Conservation (phyloP, 2,888 invertebrate genomes). For the Drosophila mayaguana region DNA sequence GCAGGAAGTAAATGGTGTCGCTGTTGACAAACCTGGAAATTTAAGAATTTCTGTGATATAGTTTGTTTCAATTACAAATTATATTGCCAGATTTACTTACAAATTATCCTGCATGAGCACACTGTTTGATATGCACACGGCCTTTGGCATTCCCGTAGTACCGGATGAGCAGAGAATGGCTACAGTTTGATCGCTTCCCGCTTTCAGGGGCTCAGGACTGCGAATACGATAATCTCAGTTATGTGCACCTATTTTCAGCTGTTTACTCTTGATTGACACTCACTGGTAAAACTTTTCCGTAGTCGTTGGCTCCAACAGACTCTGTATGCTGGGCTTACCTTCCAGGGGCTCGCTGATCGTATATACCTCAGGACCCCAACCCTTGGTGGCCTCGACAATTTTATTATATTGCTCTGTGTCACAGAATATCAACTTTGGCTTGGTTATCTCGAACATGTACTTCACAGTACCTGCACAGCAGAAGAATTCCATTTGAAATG, state of each 20-base stretch:
- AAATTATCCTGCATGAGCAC: constrained; percentile 47
- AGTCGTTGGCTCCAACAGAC: constrained; percentile 41
- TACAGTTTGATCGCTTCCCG: constrained; percentile 59
- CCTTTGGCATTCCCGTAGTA: constrained; percentile 74
- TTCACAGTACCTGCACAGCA: constrained; percentile 42
- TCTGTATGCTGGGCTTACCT: constrained; percentile 52
- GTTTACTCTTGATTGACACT: constrained; percentile 5
- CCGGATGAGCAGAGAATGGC: constrained; percentile 76
- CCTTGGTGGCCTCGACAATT: constrained; percentile 43
- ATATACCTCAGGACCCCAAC: constrained; percentile 51
- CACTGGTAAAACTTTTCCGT: constrained; percentile 59
- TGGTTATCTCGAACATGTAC: constrained; percentile 53
- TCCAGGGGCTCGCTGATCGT: constrained; percentile 54
- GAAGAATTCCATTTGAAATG: too few species aligned
- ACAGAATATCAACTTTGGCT: constrained; percentile 60
- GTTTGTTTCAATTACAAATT: not conserved
- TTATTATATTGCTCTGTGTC: constrained; percentile 59
- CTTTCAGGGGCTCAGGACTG: constrained; percentile 49
- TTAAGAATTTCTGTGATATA: not conserved
- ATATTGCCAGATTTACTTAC: constrained; percentile 25
- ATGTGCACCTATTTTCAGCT: not conserved
- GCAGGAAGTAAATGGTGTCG: constrained; percentile 52
- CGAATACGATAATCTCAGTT: not conserved
- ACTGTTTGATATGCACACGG: constrained; percentile 61
- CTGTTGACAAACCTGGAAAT: constrained; percentile 43